These are phyloP conservation scores for Lycaon pictus DNA, from an alignment of 2,113 vertebrate species.

Conservation along the genomic window DNA sequence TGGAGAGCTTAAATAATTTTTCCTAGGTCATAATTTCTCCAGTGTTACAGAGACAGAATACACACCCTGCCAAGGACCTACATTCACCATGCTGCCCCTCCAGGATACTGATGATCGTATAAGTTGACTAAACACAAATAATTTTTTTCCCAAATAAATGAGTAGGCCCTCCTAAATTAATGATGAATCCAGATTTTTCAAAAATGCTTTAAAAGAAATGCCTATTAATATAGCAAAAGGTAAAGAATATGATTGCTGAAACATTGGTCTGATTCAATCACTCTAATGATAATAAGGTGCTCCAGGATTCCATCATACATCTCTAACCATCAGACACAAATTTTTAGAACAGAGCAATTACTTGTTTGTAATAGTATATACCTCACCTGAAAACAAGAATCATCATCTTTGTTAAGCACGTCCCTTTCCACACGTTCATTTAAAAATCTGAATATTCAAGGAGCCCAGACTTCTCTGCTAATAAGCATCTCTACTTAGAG, in stretches of 20 bases:
- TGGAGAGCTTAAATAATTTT: neutral
- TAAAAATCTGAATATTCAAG: neutral
- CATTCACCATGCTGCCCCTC: neutral
- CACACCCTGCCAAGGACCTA: neutral
- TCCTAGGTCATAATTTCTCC: neutral
- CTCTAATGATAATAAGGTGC: neutral
- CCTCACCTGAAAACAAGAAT: neutral
- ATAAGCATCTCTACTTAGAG: neutral
- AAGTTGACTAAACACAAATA: neutral
- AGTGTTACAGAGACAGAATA: neutral
- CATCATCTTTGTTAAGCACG: neutral
- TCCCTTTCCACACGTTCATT: neutral
- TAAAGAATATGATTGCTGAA: neutral
- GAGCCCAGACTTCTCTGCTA: neutral
- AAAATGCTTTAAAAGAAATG: neutral
- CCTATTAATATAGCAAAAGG: neutral
- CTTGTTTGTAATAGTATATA: constrained; percentile 6
- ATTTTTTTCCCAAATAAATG: neutral
- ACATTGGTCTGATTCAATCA: neutral
- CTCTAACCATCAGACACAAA: neutral
- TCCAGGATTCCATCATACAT: neutral
- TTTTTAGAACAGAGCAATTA: constrained; percentile 3
- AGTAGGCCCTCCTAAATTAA: neutral
- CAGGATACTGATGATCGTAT: neutral
- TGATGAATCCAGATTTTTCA: neutral